phyloP scores from a whole-genome alignment of 2,797 vertebrate species.

The Vultur gryphus region DNA sequence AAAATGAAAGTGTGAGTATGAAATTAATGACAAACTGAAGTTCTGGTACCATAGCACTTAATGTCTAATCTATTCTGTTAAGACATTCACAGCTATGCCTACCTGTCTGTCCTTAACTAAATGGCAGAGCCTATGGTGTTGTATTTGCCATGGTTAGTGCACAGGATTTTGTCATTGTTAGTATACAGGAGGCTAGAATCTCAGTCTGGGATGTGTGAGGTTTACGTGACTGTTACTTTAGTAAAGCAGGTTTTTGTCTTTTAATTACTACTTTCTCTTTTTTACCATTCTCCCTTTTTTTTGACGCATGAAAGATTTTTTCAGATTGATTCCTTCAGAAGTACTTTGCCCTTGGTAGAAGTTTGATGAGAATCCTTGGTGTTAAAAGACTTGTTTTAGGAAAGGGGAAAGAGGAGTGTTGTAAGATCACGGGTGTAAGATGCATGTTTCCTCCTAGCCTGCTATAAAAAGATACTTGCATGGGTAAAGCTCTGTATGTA shows the following conservation, averaged over 20 bases:
- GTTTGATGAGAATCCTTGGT: not conserved
- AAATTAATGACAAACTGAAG: not conserved
- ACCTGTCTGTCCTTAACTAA: not conserved
- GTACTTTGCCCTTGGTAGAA: not conserved
- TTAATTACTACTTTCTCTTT: not conserved
- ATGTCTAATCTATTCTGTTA: not conserved
- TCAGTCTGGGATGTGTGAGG: not conserved
- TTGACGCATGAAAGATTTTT: not conserved
- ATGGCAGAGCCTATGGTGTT: not conserved
- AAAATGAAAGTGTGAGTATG: not conserved
- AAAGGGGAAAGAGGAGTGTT: not conserved
- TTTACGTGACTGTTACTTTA: not conserved
- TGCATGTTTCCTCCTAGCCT: not conserved
- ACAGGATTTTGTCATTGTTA: not conserved
- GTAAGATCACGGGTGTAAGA: not conserved
- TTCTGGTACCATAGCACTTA: not conserved
- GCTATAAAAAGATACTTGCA: not conserved
- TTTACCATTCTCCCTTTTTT: not conserved
- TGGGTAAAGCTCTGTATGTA: not conserved
- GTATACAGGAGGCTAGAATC: not conserved
- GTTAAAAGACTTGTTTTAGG: not conserved
- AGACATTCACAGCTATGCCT: not conserved
- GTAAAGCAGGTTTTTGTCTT: not conserved
- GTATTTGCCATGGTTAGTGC: not conserved
- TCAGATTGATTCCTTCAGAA: not conserved